phyloP scores from a whole-genome alignment of 2,797 vertebrate species.

The Danio aesculapii region DNA sequence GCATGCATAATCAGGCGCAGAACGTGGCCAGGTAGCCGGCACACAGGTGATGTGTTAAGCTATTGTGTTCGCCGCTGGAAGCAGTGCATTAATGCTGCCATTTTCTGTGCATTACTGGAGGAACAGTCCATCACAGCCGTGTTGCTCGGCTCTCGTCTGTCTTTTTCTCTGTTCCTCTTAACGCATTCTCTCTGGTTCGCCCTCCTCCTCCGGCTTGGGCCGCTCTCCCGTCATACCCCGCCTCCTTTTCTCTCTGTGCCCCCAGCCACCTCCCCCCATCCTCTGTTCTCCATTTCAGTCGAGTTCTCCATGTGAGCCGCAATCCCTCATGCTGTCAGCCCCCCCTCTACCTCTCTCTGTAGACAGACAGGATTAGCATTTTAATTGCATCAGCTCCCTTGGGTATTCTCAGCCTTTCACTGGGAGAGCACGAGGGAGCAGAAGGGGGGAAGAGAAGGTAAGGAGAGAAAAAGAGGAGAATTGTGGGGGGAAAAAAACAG shows the following conservation, averaged over 20 bases:
- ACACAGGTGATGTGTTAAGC: conserved; percentile 60
- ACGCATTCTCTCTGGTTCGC: conserved; percentile 42
- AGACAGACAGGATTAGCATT: conserved; percentile 91
- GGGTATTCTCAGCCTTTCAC: conserved; percentile 88
- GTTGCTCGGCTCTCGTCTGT: conserved; percentile 78
- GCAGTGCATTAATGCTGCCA: conserved; percentile 79
- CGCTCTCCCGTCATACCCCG: conserved; percentile 64
- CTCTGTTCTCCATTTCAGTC: conserved; percentile 86
- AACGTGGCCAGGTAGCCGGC: conserved; percentile 62
- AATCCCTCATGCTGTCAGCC: conserved; percentile 90
- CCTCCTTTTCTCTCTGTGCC: conserved; percentile 56
- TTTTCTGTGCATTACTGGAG: conserved; percentile 78
- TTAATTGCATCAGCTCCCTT: conserved; percentile 91
- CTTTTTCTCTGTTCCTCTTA: conserved; percentile 63
- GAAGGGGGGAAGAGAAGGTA: conserved; percentile 49
- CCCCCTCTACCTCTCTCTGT: conserved; percentile 82
- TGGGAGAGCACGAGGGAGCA: conserved; percentile 74
- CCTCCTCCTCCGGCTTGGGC: conserved; percentile 62
- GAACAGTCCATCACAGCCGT: conserved; percentile 73
- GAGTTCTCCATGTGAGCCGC: conserved; percentile 87
- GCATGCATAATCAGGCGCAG: conserved; percentile 81
- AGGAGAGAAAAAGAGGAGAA: conserved; percentile 49
- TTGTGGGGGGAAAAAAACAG: conserved; percentile 22
- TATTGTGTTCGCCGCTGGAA: conserved; percentile 56
- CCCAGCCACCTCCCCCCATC: conserved; percentile 61